Conservation (phyloP, 2,888 invertebrate genomes). For the Gymnosoma rotundatum region DNA sequence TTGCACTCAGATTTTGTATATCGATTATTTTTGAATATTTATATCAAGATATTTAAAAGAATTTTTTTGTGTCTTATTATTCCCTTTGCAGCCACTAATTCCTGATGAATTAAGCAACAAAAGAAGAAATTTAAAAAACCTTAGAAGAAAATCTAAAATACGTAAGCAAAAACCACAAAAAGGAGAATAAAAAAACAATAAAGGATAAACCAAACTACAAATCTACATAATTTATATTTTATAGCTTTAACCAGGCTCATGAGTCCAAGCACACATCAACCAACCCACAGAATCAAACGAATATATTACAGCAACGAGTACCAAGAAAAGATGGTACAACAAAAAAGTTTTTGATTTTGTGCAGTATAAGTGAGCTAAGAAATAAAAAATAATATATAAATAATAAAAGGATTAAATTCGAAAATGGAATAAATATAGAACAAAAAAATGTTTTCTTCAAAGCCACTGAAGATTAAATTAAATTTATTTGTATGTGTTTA, state of each 20-base stretch:
- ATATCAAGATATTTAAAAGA: constrained; percentile 8
- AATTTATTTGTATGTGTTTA: constrained; percentile 26
- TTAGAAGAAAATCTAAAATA: background rate
- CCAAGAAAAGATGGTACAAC: background rate
- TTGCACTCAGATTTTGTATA: no score
- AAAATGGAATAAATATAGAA: background rate
- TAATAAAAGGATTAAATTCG: background rate
- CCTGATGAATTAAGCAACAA: background rate
- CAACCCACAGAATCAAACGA: constrained; percentile 30
- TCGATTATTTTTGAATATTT: background rate
- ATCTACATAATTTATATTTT: constrained; percentile 53
- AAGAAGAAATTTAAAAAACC: background rate
- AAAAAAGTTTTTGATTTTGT: background rate
- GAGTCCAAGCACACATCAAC: constrained; percentile 31
- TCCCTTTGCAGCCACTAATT: constrained; percentile 28
- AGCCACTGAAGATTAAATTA: constrained; percentile 36
- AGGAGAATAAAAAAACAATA: background rate
- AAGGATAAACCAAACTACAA: constrained; percentile 32
- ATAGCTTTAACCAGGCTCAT: constrained; percentile 51
- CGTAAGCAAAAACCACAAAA: background rate
- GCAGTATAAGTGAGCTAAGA: no score
- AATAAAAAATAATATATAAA: background rate
- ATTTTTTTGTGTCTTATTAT: background rate
- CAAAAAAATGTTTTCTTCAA: background rate
- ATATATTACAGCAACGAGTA: background rate